These are phyloP conservation scores for Leptodactylus fuscus DNA, from an alignment of 2,113 vertebrate species.

Conservation along the genomic window DNA sequence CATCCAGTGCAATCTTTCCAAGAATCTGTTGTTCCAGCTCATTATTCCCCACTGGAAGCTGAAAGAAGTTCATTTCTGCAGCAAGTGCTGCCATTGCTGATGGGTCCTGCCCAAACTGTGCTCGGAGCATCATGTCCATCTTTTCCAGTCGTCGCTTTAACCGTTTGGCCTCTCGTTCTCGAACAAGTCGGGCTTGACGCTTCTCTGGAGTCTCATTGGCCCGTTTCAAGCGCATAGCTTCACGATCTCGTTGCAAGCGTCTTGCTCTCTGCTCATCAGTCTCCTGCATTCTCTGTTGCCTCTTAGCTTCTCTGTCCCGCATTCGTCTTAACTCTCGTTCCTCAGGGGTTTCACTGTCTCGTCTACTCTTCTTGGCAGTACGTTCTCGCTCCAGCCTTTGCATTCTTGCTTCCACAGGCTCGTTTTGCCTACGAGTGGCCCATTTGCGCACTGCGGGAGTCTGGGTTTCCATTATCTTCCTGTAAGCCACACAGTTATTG, in stretches of 20 bases:
- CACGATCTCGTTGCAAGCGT: conserved; percentile 90
- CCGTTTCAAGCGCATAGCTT: conserved; percentile 93
- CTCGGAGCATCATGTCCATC: conserved; percentile 94
- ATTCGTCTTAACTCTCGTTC: conserved; percentile 89
- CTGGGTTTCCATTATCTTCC: conserved; percentile 87
- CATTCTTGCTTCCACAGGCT: conserved; percentile 85
- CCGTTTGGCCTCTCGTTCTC: conserved; percentile 93
- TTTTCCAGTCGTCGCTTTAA: conserved; percentile 94
- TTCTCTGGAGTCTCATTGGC: conserved; percentile 96
- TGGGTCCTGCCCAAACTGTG: conserved; percentile 95
- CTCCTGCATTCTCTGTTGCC: conserved; percentile 95
- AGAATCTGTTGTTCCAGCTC: conserved; percentile 89
- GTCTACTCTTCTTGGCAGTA: conserved; percentile 92
- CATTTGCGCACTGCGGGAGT: conserved; percentile 83
- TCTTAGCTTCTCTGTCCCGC: conserved; percentile 93
- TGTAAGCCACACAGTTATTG: conserved; percentile 92
- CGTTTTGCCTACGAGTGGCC: conserved; percentile 90
- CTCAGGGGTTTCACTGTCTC: conserved; percentile 89
- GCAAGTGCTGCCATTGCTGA: conserved; percentile 94
- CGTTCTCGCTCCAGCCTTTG: conserved; percentile 94
- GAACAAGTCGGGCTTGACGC: conserved; percentile 90
- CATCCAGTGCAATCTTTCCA: conserved; percentile 80
- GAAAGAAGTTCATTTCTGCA: conserved; percentile 96
- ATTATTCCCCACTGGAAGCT: conserved; percentile 81
- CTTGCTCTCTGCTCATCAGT: conserved; percentile 90